These are phyloP conservation scores for Chaenodraco wilsoni DNA, from an alignment of 2,797 vertebrate species.

Conservation along the genomic window DNA sequence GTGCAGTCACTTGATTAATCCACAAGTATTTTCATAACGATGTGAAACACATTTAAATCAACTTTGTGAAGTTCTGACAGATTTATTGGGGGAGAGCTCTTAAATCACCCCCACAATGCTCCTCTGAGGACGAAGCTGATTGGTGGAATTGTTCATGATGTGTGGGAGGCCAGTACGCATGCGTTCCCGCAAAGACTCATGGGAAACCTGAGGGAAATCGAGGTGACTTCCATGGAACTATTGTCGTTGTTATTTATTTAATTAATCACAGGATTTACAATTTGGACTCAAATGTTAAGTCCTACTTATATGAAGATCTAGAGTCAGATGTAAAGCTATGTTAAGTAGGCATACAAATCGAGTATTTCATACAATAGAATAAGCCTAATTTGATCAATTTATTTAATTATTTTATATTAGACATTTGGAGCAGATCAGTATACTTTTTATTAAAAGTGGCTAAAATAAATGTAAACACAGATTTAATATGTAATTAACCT, in stretches of 20 bases:
- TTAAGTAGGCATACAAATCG: background rate
- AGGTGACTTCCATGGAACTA: constrained; percentile 12
- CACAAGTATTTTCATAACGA: constrained; percentile 83
- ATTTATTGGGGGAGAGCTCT: constrained; percentile 78
- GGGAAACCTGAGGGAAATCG: constrained; percentile 53
- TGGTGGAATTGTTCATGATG: constrained; percentile 59
- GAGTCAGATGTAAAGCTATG: constrained; percentile 1
- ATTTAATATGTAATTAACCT: background rate
- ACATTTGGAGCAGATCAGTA: background rate
- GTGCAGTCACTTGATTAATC: constrained; percentile 78
- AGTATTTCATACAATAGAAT: background rate
- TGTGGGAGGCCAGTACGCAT: constrained; percentile 40
- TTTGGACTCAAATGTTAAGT: background rate
- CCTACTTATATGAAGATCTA: background rate
- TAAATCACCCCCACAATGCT: constrained; percentile 75
- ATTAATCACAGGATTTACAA: background rate
- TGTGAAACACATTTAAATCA: constrained; percentile 84
- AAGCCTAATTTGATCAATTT: background rate
- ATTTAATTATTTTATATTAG: background rate
- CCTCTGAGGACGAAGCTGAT: constrained; percentile 64
- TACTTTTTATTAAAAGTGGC: background rate
- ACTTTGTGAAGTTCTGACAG: constrained; percentile 83
- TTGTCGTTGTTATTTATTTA: background rate
- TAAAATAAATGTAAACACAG: background rate
- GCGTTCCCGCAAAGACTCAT: constrained; percentile 66